phyloP scores from a whole-genome alignment of 53 echinoderm and acorn worm genomes.

The Antedon mediterranea region DNA sequence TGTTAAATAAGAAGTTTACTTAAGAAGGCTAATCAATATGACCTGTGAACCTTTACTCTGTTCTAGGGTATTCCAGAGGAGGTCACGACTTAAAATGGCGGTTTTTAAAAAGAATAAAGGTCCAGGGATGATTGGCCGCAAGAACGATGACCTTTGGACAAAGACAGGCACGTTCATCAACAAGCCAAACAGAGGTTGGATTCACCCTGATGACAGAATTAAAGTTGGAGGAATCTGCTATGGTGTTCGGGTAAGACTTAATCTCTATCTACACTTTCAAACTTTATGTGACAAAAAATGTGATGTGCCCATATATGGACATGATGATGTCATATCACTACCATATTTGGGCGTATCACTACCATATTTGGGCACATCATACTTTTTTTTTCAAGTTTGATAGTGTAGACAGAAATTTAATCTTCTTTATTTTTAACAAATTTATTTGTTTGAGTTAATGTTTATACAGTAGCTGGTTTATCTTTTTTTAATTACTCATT shows the following conservation, averaged over 20 bases:
- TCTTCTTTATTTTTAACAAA: no score
- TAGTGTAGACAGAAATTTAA: no score
- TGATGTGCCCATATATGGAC: no score
- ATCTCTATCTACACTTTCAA: no score
- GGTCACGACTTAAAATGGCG: background rate
- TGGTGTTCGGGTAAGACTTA: conserved; percentile 64
- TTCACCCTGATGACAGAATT: conserved; percentile 74
- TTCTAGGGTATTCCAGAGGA: background rate
- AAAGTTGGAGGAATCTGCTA: conserved; percentile 90
- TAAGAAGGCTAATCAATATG: background rate
- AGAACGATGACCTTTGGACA: conserved; percentile 89
- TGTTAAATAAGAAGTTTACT: background rate
- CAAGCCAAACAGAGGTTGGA: conserved; percentile 81
- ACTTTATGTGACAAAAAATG: no score
- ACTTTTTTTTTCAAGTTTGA: no score
- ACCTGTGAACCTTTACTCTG: background rate
- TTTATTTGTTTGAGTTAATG: no score
- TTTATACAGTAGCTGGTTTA: no score
- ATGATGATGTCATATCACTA: no score
- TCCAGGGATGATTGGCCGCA: conserved; percentile 72
- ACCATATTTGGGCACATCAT: no score
- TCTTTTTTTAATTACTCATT: no score
- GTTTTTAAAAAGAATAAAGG: conserved; percentile 79
- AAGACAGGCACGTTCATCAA: conserved; percentile 92
- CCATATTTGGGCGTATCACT: no score